Percentiles rank a stretch among this genome's conserved stretches.
Conservation (phyloP, 2,797 vertebrate genomes). For the Poeciliopsis gracilis region DNA sequence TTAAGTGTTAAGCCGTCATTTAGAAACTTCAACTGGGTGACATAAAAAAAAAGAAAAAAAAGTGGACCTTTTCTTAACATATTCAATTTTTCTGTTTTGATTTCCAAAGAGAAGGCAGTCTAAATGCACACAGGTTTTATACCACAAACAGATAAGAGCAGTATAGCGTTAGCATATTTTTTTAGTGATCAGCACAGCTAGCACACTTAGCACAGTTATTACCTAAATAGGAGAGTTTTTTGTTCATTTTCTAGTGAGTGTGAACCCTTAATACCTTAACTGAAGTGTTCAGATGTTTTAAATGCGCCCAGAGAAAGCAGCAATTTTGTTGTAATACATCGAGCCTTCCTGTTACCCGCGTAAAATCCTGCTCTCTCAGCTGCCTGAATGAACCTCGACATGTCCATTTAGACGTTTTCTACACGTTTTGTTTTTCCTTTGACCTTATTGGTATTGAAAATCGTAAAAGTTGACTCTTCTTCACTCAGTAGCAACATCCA, state of each 20-base stretch:
- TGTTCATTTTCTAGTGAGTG: neutral
- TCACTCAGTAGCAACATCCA: neutral
- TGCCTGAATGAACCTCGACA: neutral
- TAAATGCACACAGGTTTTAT: neutral
- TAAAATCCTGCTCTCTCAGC: neutral
- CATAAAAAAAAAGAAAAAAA: neutral
- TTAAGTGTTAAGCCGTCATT: too few relatives aligned
- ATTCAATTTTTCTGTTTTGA: neutral
- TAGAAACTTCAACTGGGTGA: neutral
- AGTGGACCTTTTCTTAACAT: neutral
- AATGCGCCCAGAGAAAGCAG: neutral
- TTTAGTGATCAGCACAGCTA: neutral
- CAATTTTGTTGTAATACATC: neutral
- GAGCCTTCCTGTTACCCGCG: neutral
- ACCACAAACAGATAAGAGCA: too few relatives aligned
- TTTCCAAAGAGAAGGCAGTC: neutral
- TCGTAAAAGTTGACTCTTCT: neutral
- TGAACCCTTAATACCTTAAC: neutral
- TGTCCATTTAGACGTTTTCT: neutral
- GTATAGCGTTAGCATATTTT: too few relatives aligned
- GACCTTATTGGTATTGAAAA: neutral
- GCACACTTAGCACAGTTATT: neutral
- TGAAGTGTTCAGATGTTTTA: neutral
- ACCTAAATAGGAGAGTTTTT: neutral
- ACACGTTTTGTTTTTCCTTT: neutral